A percentile compares a stretch with the other conserved stretches of the same genome.
phyloP scores from a whole-genome alignment of 1,140 invertebrate genomes.

The Ridgeia piscesae region DNA sequence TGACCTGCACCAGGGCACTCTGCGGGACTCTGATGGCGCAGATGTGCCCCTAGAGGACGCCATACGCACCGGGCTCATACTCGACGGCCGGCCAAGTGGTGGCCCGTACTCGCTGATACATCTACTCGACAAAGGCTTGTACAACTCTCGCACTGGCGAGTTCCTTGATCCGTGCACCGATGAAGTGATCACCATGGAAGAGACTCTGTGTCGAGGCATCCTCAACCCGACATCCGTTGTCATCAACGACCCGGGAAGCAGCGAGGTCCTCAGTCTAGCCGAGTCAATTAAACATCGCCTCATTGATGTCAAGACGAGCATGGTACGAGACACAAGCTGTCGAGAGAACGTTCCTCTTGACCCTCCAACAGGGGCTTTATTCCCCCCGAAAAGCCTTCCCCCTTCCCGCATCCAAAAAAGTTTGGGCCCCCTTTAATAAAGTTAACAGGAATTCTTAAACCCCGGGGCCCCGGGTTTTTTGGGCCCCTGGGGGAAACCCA shows the following conservation, averaged over 20 bases:
- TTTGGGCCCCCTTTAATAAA: conserved; percentile 82
- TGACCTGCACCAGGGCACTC: conserved; percentile 69
- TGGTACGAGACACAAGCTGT: conserved; percentile 77
- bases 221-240: conserved; percentile 32
- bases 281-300: conserved; percentile 70
- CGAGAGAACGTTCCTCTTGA: conserved; percentile 75
- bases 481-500: too few relatives aligned
- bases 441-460: conserved; percentile 75
- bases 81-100: neutral
- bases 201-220: conserved; percentile 80
- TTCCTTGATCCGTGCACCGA: conserved; percentile 76
- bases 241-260: conserved; percentile 35
- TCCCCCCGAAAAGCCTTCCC: conserved; percentile 62
- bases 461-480: too few relatives aligned
- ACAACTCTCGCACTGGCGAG: conserved; percentile 55
- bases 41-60: conserved; percentile 78
- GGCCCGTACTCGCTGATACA: conserved; percentile 24
- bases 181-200: conserved; percentile 77
- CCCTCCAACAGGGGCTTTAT: conserved; percentile 48
- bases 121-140: conserved; percentile 24
- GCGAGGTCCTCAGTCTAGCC: conserved; percentile 54
- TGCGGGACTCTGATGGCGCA: conserved; percentile 62
- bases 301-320: conserved; percentile 71
- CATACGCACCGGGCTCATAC: conserved; percentile 20
- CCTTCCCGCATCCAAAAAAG: too few relatives aligned